Base-by-base conservation (phyloP, 2,888 invertebrate species). In the Nezara viridula region DNA sequence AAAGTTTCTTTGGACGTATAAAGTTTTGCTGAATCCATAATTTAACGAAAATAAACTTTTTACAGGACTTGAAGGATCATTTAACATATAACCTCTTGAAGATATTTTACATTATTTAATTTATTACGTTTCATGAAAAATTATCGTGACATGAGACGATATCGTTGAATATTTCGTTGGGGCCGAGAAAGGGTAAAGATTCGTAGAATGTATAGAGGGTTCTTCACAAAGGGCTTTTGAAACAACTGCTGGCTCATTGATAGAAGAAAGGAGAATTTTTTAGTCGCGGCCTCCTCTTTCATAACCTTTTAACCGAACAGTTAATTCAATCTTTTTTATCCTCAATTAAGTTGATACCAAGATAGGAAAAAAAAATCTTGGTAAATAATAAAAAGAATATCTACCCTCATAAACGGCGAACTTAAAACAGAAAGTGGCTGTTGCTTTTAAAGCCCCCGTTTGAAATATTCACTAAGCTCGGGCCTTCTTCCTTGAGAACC, bases 311-410 rank as follows among this genome's bases (percentile, higher is more conserved):
- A 73, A 73, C 32, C 66, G 66, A 24, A 81, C 44, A 81, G 81
- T 47, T 81, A 81, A 81, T 47, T 81, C 81, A 81, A 81, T 81
- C 81, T 81, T 44, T 81, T n/a, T 44, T 47, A n/a, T 12, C 14
- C 81, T 47, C 40, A 81, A 44, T 81, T 81, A 44, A 81, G 2
- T 81, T 47, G 81, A 47, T 81, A 44, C 44, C 81, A 40, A 81
- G 81, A 40, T 81, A 44, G 4, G 32, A 77, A 77, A 44, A 77
- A 77, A 77, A 40, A 81, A 44, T 0, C 44, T 81, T 44, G 37
- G 40, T 81, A 10, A 81, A 81, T 81, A 81, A 81, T 81, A 81
- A 81, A 77, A 81, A 81, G 37, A 77, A 81, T 81, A 47, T 81
- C 5, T 24, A 37, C n/a, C 12, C 81, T 44, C 44, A 47, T 81